These are phyloP conservation scores for Suncus etruscus DNA, from an alignment of 2,113 vertebrate species.

Conservation along the genomic window DNA sequence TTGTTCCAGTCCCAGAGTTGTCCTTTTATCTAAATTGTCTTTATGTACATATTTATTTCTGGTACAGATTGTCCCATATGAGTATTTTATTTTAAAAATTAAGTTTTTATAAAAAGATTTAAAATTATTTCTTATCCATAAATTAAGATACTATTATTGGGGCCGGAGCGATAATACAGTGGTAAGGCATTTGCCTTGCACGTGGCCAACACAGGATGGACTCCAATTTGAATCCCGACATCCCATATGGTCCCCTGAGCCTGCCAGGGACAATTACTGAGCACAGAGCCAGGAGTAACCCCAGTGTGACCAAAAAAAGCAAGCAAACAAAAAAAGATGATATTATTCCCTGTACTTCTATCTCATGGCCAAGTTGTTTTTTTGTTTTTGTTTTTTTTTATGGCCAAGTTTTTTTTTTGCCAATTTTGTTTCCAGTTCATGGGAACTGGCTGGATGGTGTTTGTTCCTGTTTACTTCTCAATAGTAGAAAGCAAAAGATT, in stretches of 20 bases:
- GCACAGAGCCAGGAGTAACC: no score
- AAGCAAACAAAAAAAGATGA: no score
- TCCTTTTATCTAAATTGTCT: conserved; percentile 5
- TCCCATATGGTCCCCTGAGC: no score
- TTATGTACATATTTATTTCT: conserved; percentile 23
- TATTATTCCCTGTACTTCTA: not conserved
- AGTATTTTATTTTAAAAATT: not conserved
- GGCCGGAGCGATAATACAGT: no score
- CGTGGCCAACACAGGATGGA: no score
- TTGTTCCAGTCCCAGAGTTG: no score
- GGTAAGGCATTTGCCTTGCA: no score
- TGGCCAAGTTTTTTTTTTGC: not conserved
- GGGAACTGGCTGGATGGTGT: not conserved
- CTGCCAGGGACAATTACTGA: no score
- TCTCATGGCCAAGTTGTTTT: not conserved
- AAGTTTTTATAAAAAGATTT: not conserved
- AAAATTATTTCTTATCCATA: conserved; percentile 36
- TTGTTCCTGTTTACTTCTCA: not conserved
- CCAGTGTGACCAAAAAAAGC: no score
- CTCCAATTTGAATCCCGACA: no score
- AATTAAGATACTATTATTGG: not conserved
- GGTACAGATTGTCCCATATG: conserved; percentile 17
- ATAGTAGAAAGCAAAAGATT: not conserved
- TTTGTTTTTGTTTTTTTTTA: not conserved
- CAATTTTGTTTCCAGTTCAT: not conserved